Evolutionary conservation across 2,113 vertebrate genomes (phyloP).

Genomic region (Pomatostomus ruficeps): DNA sequence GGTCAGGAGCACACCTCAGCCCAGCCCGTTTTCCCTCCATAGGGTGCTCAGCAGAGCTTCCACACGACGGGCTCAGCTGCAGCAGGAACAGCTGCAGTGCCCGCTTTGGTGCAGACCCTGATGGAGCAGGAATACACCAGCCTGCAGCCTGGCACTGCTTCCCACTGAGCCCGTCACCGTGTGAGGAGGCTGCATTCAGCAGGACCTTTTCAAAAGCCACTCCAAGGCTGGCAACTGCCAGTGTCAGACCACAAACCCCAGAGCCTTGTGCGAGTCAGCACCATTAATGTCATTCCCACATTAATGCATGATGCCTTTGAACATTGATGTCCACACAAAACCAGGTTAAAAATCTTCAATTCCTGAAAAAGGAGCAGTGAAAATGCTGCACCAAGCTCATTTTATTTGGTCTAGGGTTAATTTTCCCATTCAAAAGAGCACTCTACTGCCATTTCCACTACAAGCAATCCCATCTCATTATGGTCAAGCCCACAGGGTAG

Average conservation of each 20-base stretch:
- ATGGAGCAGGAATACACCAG: not conserved
- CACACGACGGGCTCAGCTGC: accelerated
- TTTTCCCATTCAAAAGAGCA: not conserved
- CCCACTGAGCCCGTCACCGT: not conserved
- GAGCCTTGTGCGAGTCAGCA: not conserved
- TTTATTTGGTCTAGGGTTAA: not conserved
- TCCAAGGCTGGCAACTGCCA: not conserved
- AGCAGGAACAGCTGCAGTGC: not conserved
- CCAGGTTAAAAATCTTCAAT: not conserved
- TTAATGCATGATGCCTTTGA: not conserved
- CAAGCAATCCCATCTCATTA: not conserved
- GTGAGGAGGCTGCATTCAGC: not conserved
- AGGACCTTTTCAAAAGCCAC: not conserved
- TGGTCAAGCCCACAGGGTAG: not conserved
- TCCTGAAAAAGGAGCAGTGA: not conserved
- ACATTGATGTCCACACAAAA: not conserved
- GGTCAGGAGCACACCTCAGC: not conserved
- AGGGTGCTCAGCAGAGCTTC: not conserved
- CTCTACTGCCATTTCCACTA: not conserved
- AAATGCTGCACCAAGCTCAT: not conserved
- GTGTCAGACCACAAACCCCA: not conserved
- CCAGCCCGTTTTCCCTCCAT: not conserved
- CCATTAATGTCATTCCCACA: not conserved
- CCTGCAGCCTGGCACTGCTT: not conserved
- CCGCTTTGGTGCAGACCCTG: not conserved